Conservation (phyloP, 2,797 vertebrate species). For the Antennarius maculatus region DNA sequence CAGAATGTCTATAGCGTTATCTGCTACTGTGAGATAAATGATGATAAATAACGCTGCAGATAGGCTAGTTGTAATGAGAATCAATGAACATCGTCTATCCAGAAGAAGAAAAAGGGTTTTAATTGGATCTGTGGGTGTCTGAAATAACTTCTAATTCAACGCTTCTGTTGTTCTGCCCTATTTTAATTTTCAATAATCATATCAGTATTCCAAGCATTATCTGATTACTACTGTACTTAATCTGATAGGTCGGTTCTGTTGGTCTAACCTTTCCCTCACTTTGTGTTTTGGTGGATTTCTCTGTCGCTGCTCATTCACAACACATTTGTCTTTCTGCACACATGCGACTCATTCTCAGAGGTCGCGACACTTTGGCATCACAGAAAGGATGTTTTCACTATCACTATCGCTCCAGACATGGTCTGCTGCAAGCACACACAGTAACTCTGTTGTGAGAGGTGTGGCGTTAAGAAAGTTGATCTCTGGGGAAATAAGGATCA, state of each 20-base stretch:
- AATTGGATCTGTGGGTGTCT: no score
- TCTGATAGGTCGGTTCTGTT: neutral
- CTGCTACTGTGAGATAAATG: no score
- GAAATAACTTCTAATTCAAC: neutral
- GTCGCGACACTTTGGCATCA: slow-evolving; percentile 31
- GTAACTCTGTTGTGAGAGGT: slow-evolving; percentile 47
- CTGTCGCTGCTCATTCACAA: neutral
- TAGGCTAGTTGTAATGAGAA: no score
- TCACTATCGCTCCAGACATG: slow-evolving; percentile 31
- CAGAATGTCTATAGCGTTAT: no score
- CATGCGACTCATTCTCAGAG: slow-evolving; percentile 9
- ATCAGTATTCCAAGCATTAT: no score
- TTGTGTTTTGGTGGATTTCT: no score
- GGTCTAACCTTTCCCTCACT: neutral
- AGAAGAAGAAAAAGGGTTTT: neutral
- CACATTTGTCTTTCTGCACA: slow-evolving; percentile 31
- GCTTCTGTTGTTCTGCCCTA: neutral
- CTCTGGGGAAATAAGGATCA: slow-evolving; percentile 26
- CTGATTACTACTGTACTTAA: neutral
- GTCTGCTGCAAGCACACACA: slow-evolving; percentile 31
- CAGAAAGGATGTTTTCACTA: slow-evolving; percentile 45
- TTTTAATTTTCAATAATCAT: neutral
- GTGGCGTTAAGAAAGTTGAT: slow-evolving; percentile 59
- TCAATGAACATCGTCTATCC: neutral
- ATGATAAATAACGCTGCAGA: no score